Evolutionary conservation across 1,140 invertebrate genomes (phyloP).

Genomic region (Drosophila sturtevanti): DNA sequence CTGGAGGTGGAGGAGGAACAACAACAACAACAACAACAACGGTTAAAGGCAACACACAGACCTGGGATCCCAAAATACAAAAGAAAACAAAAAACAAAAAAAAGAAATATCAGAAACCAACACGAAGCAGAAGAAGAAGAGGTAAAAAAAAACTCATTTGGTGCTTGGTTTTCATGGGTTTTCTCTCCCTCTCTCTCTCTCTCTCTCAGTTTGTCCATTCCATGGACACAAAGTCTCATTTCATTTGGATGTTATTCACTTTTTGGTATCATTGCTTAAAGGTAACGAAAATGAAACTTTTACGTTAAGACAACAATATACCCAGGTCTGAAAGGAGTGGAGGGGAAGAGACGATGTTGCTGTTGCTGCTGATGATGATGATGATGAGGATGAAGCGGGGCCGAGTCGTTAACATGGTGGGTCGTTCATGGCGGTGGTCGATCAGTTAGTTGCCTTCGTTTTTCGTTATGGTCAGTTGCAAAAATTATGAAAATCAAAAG

Average conservation of each 20-base stretch:
- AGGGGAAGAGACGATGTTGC: conserved; percentile 26
- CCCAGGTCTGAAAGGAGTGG: conserved; percentile 40
- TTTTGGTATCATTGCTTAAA: conserved; percentile 69
- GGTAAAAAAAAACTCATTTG: conserved; percentile 75
- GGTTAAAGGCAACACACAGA: too few relatives aligned
- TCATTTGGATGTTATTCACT: conserved; percentile 54
- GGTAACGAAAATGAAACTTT: conserved; percentile 77
- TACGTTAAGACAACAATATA: conserved; percentile 71
- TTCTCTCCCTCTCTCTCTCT: too few relatives aligned
- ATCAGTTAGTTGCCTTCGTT: conserved; percentile 17
- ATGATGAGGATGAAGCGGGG: conserved; percentile 19
- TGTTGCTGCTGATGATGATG: conserved; percentile 42
- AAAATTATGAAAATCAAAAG: conserved; percentile 81
- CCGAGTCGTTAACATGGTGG: conserved; percentile 74
- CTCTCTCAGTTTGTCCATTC: conserved; percentile 32
- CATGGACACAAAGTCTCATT: conserved; percentile 70
- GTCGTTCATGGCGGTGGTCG: conserved; percentile 1
- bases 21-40: too few relatives aligned
- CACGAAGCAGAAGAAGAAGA: not conserved
- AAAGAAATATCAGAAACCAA: not conserved
- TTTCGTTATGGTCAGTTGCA: conserved; percentile 72
- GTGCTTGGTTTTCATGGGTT: conserved; percentile 42
- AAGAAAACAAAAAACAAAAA: not conserved
- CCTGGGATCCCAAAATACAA: conserved; percentile 1
- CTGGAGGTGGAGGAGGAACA: too few relatives aligned